Conservation (phyloP, 1,140 invertebrate species). For the Hyposmocoma kahamanoa region DNA sequence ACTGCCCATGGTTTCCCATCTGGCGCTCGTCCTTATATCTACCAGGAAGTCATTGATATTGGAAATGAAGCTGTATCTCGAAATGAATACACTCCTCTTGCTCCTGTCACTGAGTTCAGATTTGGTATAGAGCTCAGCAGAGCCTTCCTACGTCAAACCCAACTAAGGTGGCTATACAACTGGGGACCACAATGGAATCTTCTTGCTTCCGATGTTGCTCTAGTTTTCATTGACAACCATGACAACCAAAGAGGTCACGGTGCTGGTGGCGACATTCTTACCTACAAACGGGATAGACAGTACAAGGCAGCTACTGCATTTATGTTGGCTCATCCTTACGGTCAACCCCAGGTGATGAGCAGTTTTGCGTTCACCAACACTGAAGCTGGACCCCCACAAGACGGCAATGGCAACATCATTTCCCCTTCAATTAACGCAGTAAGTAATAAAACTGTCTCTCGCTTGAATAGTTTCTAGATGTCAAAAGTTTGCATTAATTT, state of each 20-base stretch:
- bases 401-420: conserved; percentile 77
- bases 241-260: conserved; percentile 77
- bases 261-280: conserved; percentile 75
- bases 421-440: conserved; percentile 77
- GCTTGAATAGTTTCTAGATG: no score
- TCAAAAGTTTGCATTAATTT: no score
- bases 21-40: conserved; percentile 78
- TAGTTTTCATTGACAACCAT: conserved; percentile 80
- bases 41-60: conserved; percentile 88
- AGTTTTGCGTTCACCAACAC: conserved; percentile 78
- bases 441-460: no score
- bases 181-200: conserved; percentile 77
- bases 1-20: conserved; percentile 75
- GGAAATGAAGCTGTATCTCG: conserved; percentile 80
- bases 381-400: conserved; percentile 77
- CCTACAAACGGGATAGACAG: conserved; percentile 74
- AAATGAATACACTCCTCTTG: conserved; percentile 79
- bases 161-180: conserved; percentile 54
- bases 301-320: conserved; percentile 84
- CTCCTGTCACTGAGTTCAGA: conserved; percentile 84
- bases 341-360: conserved; percentile 85
- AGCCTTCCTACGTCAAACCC: conserved; percentile 56
- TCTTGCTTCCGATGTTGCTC: conserved; percentile 68
- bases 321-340: conserved; percentile 88
- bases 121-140: conserved; percentile 55